Evolutionary conservation across 2,888 invertebrate genomes (phyloP).

Genomic region (Penaeus monodon): DNA sequence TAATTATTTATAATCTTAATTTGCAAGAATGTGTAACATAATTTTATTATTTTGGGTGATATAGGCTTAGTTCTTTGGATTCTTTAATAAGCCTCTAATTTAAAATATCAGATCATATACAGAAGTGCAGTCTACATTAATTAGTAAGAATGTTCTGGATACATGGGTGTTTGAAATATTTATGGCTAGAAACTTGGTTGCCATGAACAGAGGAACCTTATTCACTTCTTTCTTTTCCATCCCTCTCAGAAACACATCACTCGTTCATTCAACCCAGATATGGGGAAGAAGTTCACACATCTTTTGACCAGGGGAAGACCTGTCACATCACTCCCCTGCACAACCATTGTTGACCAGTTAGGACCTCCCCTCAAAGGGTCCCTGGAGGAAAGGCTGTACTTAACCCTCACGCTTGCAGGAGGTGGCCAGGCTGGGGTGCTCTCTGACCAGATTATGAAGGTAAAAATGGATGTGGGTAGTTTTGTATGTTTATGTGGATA

Average conservation of each 20-base stretch:
- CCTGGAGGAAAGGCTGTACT: constrained; percentile 31
- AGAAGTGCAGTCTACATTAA: no score
- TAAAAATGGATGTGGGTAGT: background rate
- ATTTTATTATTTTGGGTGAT: no score
- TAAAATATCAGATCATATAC: no score
- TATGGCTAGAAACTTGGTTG: background rate
- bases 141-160: no score
- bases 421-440: constrained; percentile 33
- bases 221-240: background rate
- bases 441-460: constrained; percentile 36
- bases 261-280: constrained; percentile 26
- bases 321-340: background rate
- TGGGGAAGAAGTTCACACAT: background rate
- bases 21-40: no score
- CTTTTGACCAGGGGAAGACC: constrained; percentile 22
- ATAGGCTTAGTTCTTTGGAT: no score
- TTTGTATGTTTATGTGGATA: background rate
- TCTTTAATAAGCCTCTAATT: no score
- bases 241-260: constrained; percentile 46
- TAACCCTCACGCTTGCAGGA: constrained; percentile 42
- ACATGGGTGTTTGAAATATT: background rate
- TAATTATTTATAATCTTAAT: no score
- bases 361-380: constrained; percentile 43
- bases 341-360: constrained; percentile 17
- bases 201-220: background rate